Base-by-base conservation (phyloP, 2,888 invertebrate species). In the Caenorhabditis macrosperma region DNA sequence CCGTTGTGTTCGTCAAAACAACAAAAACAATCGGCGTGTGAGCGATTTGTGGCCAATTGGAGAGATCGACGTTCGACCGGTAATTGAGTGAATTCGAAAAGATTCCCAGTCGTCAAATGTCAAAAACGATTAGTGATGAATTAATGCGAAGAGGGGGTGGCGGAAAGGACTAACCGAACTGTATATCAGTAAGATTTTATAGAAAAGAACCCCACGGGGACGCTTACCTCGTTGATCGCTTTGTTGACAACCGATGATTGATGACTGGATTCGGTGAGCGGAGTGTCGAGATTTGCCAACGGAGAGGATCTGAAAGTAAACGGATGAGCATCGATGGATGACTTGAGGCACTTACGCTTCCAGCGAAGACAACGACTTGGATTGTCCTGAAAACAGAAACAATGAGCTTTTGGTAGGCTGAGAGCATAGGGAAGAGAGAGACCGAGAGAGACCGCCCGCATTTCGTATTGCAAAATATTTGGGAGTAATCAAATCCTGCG, bases 241-340 rank as follows among this genome's bases (percentile, higher is more conserved):
- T 78, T 78, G 41, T 66, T 78, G 67, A 78, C 66, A 71, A 64
- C 78, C 12, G 78, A 78, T 72, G 78, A 78, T 72, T 78, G 78
- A 66, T 72, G 78, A 61, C 78, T 78, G 6, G 71, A 71, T 54
- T 78, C 78, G 15, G 78, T 78, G 24, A 71, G 61, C 3, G 78
- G 78, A n/a, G 78, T 78, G 61, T 78, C 78, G 24, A 72, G 63
- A 17, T 68, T 66, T 9, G 71, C 66, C 0, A 57, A 26, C 0
- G 68, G 76, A 3, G 78, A 78, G n/a, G 78, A 78, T 46, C 78
- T 78, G 57, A 33, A 75, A 74, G 9, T 7, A n/a, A 30, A 17
- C 17, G 17, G 15, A 7, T 35, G 38, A 33, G 46, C 2, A 20
- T 44, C 33, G 33, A 12, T 1, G 22, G n/a, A 28, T 66, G 52